Conservation (phyloP, 2,797 vertebrate species). For the Esox lucius region DNA sequence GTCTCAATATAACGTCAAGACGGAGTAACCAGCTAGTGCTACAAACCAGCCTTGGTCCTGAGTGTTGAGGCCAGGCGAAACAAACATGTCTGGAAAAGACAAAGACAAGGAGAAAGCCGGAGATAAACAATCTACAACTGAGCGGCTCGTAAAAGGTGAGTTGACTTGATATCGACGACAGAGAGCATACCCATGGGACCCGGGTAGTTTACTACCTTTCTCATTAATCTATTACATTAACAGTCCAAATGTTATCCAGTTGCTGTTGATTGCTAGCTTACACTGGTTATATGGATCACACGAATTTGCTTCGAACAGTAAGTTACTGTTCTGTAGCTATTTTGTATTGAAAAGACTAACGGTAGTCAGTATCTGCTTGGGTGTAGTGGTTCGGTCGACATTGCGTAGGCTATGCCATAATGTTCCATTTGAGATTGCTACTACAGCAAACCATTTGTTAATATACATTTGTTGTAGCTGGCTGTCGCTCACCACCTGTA, state of each 20-base stretch:
- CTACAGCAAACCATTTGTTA: background rate
- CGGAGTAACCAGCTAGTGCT: constrained; percentile 10
- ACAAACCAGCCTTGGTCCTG: constrained; percentile 10
- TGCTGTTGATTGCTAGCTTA: background rate
- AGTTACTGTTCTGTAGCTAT: background rate
- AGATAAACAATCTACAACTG: constrained; percentile 80
- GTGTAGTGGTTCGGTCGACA: background rate
- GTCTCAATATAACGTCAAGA: constrained; percentile 11
- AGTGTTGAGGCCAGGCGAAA: background rate
- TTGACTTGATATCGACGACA: background rate
- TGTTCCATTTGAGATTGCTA: background rate
- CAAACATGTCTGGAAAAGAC: constrained; percentile 77
- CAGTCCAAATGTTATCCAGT: background rate
- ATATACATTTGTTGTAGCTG: background rate
- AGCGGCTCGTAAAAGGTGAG: constrained; percentile 80
- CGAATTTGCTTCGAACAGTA: background rate
- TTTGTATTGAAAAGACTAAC: background rate
- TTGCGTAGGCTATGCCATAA: background rate
- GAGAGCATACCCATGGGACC: too few relatives aligned
- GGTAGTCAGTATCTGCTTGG: background rate
- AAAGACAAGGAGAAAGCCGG: constrained; percentile 62
- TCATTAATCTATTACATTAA: background rate
- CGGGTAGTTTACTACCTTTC: background rate
- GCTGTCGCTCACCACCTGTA: background rate
- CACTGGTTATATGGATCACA: background rate